These are phyloP conservation scores for Coleophora flavipennella DNA, from an alignment of 2,888 invertebrate genomes.

Conservation along the genomic window DNA sequence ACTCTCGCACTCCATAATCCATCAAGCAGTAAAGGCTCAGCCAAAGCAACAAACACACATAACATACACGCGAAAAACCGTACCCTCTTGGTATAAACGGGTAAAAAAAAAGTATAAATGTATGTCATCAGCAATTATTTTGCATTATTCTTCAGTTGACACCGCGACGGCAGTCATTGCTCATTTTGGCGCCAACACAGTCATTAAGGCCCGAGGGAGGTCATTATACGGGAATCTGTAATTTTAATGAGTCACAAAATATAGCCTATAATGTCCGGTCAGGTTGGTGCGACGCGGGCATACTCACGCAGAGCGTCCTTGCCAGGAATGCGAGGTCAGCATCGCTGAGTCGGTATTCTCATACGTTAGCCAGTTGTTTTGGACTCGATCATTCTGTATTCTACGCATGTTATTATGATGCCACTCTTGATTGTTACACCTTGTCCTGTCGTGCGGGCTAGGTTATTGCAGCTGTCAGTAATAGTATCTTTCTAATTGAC, in stretches of 20 bases:
- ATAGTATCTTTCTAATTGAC: not conserved
- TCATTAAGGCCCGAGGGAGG: slow-evolving; percentile 3
- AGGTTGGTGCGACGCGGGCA: slow-evolving; percentile 2
- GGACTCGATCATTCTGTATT: slow-evolving; percentile 50
- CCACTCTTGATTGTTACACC: slow-evolving; percentile 27
- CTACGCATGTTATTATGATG: slow-evolving; percentile 47
- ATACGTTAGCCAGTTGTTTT: slow-evolving; percentile 48
- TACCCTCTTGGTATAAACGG: too few species aligned
- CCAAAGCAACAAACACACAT: too few species aligned
- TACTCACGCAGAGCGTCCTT: slow-evolving; percentile 56
- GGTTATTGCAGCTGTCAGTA: not conserved
- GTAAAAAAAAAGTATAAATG: too few species aligned
- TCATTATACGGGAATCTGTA: slow-evolving; percentile 14
- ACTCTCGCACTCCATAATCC: too few species aligned
- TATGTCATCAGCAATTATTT: too few species aligned
- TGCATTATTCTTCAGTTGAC: too few species aligned
- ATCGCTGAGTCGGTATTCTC: slow-evolving; percentile 56
- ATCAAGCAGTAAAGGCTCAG: too few species aligned
- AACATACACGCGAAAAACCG: too few species aligned
- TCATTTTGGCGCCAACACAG: slow-evolving; percentile 1
- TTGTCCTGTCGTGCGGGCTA: slow-evolving; percentile 20
- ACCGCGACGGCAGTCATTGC: too few species aligned
- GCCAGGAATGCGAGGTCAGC: slow-evolving; percentile 70
- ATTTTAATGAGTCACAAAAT: slow-evolving; percentile 16
- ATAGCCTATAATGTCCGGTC: slow-evolving; percentile 15